Conservation (phyloP, 2,113 vertebrate species). For the Ailuropoda melanoleuca region DNA sequence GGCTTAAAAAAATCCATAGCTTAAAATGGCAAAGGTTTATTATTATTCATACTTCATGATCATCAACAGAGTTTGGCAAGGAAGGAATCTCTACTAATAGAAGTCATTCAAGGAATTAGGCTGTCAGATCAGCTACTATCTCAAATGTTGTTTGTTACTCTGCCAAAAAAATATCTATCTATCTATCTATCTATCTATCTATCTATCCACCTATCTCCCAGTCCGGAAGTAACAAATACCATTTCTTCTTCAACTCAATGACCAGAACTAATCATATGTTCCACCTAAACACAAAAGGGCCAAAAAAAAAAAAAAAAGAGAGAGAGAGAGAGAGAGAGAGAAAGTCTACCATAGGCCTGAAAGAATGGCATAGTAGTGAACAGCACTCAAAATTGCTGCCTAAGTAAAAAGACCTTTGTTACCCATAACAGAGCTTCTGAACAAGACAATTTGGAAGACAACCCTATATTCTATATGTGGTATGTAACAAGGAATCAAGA, state of each 20-base stretch:
- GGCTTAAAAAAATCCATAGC: neutral
- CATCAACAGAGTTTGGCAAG: neutral
- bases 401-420: neutral
- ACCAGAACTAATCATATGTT: neutral
- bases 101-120: neutral
- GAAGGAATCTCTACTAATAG: neutral
- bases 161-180: no score
- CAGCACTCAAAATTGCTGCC: neutral
- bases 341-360: neutral
- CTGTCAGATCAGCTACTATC: neutral
- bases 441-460: neutral
- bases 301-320: no score
- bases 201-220: no score
- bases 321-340: no score
- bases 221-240: neutral
- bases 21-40: neutral
- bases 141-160: neutral
- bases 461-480: no score
- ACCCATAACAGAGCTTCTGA: neutral
- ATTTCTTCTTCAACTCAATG: neutral
- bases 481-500: neutral
- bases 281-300: neutral
- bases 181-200: no score
- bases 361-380: neutral
- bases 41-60: neutral